These are phyloP conservation scores for Anastrepha obliqua DNA, from an alignment of 1,140 invertebrate genomes.

Conservation along the genomic window DNA sequence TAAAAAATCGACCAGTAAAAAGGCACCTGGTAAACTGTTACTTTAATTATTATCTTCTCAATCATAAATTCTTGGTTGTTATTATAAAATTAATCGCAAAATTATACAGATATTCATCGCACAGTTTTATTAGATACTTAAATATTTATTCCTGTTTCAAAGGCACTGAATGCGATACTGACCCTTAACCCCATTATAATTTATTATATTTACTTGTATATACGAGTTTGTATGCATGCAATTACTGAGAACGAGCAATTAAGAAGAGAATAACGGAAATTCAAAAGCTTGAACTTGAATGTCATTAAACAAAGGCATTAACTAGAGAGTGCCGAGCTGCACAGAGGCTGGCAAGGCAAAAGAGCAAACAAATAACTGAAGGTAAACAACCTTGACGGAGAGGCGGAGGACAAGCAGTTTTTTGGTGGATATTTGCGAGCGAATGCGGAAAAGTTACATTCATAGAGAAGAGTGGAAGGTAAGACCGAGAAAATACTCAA, in stretches of 20 bases:
- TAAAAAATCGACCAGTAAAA: too few species aligned
- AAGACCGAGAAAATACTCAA: too few species aligned
- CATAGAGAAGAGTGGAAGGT: too few species aligned
- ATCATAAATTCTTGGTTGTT: too few species aligned
- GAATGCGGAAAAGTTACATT: too few species aligned
- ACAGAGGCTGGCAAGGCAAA: not conserved
- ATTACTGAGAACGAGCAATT: not conserved
- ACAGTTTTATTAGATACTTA: too few species aligned
- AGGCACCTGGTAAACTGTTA: too few species aligned
- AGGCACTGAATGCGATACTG: not conserved
- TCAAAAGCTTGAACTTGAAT: conserved; percentile 26
- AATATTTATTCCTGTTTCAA: not conserved
- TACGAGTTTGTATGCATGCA: not conserved
- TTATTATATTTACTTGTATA: not conserved
- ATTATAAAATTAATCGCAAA: too few species aligned
- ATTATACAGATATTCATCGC: too few species aligned
- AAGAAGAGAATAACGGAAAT: not conserved
- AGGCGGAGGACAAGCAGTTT: not conserved
- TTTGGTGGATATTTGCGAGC: not conserved
- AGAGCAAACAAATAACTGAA: conserved; percentile 24
- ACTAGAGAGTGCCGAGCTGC: not conserved
- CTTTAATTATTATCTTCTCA: too few species aligned
- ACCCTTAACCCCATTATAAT: conserved; percentile 10
- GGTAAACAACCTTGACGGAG: conserved; percentile 54
- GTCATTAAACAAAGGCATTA: conserved; percentile 29